These are phyloP conservation scores for Drosophila neonasuta DNA, from an alignment of 2,888 invertebrate species.

Conservation along the genomic window DNA sequence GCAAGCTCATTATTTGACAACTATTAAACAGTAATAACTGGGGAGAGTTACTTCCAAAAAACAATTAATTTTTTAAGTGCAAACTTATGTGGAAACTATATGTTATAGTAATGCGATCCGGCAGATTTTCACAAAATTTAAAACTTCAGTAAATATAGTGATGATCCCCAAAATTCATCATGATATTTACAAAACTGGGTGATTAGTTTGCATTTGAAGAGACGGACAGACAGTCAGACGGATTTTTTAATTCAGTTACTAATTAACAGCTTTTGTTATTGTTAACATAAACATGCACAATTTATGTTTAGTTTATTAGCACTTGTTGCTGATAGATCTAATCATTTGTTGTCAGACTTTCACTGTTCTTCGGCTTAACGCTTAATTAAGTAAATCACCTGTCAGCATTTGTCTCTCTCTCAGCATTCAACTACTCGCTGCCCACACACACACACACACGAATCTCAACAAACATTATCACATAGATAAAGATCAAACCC, in stretches of 20 bases:
- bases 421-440: slow-evolving; percentile 24
- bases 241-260: not conserved
- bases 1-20: not conserved
- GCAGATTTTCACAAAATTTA: not conserved
- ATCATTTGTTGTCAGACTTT: slow-evolving; percentile 27
- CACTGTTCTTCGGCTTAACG: slow-evolving; percentile 12
- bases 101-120: not conserved
- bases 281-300: not conserved
- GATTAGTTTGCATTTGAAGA: not conserved
- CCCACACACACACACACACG: slow-evolving; percentile 9
- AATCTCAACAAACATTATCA: slow-evolving; percentile 4
- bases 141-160: not conserved
- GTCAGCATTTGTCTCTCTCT: slow-evolving; percentile 54
- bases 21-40: not conserved
- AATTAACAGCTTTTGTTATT: not conserved
- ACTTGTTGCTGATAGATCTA: slow-evolving; percentile 14
- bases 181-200: not conserved
- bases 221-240: too few species aligned
- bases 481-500: slow-evolving; percentile 53
- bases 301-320: slow-evolving; percentile 9
- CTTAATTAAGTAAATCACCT: slow-evolving; percentile 53
- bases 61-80: not conserved
- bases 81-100: not conserved
- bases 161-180: not conserved
- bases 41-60: not conserved